Evolutionary conservation across 2,888 invertebrate species (phyloP).

Genomic region (Pimpla rufipes): DNA sequence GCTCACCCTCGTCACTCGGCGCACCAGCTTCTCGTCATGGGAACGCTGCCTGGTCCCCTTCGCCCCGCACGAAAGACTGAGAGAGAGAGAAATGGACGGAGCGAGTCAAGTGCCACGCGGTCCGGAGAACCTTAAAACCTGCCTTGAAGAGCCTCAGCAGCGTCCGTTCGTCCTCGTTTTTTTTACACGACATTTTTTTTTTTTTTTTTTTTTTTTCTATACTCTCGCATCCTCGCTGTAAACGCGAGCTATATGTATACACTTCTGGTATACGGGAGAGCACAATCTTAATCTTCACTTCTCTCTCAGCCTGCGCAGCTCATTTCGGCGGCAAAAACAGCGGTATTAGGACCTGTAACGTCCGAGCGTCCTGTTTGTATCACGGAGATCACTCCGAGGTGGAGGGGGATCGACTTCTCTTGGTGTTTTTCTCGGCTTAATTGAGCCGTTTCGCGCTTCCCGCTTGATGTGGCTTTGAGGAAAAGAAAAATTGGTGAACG

Average conservation of each 20-base stretch:
- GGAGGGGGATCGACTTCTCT: no score
- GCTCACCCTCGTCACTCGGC: slow-evolving; percentile 85
- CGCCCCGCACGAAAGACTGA: slow-evolving; percentile 37
- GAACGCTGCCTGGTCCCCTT: slow-evolving; percentile 80
- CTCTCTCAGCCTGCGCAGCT: neutral
- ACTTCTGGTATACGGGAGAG: slow-evolving; percentile 38
- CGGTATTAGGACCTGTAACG: slow-evolving; percentile 14
- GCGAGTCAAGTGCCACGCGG: slow-evolving; percentile 70
- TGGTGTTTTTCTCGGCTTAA: slow-evolving; percentile 53
- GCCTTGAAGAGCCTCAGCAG: slow-evolving; percentile 75
- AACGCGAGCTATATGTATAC: slow-evolving; percentile 15
- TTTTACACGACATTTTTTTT: no score
- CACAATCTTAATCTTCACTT: slow-evolving; percentile 33
- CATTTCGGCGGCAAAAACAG: slow-evolving; percentile 38
- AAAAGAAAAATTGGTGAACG: neutral
- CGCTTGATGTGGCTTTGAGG: neutral
- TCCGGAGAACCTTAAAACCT: slow-evolving; percentile 78
- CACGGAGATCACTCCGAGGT: no score
- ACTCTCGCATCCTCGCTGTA: slow-evolving; percentile 33
- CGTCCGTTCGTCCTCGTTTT: slow-evolving; percentile 63
- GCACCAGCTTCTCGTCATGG: slow-evolving; percentile 83
- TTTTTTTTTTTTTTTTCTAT: no score
- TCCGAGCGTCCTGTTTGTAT: neutral
- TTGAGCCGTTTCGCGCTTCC: slow-evolving; percentile 64
- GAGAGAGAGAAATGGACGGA: slow-evolving; percentile 7